A percentile compares a stretch with the other conserved stretches of the same genome.
Conservation (phyloP, 2,797 vertebrate species). For the Epinephelus malabaricus region DNA sequence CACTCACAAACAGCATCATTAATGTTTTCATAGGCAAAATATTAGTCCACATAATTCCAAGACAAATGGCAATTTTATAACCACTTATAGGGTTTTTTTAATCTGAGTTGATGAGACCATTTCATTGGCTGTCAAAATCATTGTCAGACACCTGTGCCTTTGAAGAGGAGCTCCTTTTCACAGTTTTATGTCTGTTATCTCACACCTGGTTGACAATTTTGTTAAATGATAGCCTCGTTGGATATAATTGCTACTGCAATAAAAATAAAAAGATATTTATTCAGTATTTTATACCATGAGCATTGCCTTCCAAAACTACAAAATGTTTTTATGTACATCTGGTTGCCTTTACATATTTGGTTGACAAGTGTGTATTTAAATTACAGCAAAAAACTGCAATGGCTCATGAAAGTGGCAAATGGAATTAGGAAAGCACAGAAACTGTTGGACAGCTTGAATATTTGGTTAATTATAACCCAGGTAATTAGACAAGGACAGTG, state of each 20-base stretch:
- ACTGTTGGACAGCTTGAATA: background rate
- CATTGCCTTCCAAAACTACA: too few species aligned
- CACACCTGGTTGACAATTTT: slow-evolving; percentile 1
- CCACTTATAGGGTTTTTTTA: background rate
- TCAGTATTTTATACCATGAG: background rate
- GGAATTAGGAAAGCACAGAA: background rate
- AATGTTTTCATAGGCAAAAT: slow-evolving; percentile 9
- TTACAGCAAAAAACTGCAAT: too few species aligned
- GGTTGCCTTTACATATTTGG: background rate
- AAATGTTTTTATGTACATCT: too few species aligned
- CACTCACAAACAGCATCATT: background rate
- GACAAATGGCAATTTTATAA: slow-evolving; percentile 4
- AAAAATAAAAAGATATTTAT: background rate
- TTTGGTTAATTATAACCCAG: background rate
- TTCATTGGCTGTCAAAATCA: slow-evolving; percentile 31
- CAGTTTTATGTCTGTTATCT: background rate
- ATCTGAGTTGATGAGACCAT: slow-evolving; percentile 24
- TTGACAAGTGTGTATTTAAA: background rate
- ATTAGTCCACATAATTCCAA: background rate
- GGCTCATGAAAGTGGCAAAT: background rate
- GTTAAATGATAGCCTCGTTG: slow-evolving; percentile 1
- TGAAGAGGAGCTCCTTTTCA: slow-evolving; percentile 11
- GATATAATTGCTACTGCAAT: background rate
- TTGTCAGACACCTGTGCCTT: slow-evolving; percentile 17
- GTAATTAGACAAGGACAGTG: slow-evolving; percentile 16